phyloP scores from a whole-genome alignment of 2,888 invertebrate genomes.

The Pyralis farinalis region DNA sequence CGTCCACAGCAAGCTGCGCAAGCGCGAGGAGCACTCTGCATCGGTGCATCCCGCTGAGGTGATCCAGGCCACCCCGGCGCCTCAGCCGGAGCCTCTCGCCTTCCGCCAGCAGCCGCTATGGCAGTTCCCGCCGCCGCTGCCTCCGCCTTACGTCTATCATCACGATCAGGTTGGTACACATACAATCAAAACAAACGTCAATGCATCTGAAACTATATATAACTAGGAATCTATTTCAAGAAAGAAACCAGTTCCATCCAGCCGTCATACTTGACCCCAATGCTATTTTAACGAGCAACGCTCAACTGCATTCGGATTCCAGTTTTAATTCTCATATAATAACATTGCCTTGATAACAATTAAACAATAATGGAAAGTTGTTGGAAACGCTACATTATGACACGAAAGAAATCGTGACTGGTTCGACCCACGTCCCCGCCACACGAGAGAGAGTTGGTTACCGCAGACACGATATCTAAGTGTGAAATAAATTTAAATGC shows the following conservation, averaged over 20 bases:
- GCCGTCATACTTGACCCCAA: constrained; percentile 69
- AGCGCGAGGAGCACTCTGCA: constrained; percentile 89
- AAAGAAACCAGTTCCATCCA: constrained; percentile 52
- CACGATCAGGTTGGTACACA: constrained; percentile 88
- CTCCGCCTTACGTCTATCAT: constrained; percentile 87
- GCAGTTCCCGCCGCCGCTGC: constrained; percentile 91
- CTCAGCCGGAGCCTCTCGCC: constrained; percentile 79
- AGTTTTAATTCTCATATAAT: constrained; percentile 25
- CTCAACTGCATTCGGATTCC: constrained; percentile 41
- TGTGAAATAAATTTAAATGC: constrained; percentile 76
- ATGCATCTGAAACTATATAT: constrained; percentile 21
- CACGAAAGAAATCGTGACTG: constrained; percentile 69
- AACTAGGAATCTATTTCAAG: constrained; percentile 39
- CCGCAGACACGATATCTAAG: constrained; percentile 61
- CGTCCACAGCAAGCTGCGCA: constrained; percentile 94
- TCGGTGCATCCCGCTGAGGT: constrained; percentile 86
- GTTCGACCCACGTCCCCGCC: constrained; percentile 64
- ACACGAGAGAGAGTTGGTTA: constrained; percentile 64
- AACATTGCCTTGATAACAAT: constrained; percentile 28
- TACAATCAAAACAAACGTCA: constrained; percentile 12
- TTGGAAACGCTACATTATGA: constrained; percentile 46
- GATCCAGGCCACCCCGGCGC: constrained; percentile 77
- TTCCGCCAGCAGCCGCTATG: constrained; percentile 88
- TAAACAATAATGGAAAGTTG: constrained; percentile 55
- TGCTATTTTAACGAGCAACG: constrained; percentile 44